Base-by-base conservation (phyloP, 2,113 vertebrate genomes). In the Mus pahari region DNA sequence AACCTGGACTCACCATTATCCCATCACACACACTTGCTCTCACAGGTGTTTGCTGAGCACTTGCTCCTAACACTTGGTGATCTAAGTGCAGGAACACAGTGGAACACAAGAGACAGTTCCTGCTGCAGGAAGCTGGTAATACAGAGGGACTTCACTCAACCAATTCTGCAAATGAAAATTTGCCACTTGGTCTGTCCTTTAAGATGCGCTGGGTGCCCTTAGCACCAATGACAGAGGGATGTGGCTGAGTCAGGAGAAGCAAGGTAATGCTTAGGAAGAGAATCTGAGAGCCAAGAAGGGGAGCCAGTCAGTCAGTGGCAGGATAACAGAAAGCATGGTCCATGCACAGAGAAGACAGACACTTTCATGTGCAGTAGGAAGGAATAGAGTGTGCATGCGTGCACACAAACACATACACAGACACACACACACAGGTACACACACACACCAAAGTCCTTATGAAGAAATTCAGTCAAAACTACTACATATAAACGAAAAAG, bases 371-470 rank as follows among this genome's bases (percentile, higher is more conserved):
- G 19, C 78, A 39, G 53, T 60, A 53, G 55, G 78, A 60, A 6
- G 33, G 36, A 39, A 39, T 0, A 36, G 53, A 81, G 53, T n/a
- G 16, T 19, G 36, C 48, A n/a, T 28, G 22, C 8, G 22, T 16
- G 60, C 24, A 22, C 7, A 4, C 3, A 3, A 2, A 1, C 5
- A 1, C 2, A 20, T 1, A 6, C 50, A 50, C 45, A 33, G 13
- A 78, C 75, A 33, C 14, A 16, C 42, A 31, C 13, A 78, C 16
- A 53, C 17, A 33, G 31, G 55, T 31, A 79, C 9, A 58, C 20
- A 81, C 77, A 78, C 48, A 78, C 7, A 9, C 9, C 74, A 28
- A 86, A 64, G 17, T 22, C 31, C n/a, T 24, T 11, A 53, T 2
- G 8, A 60, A 92, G 55, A 92, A 48, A 91, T 19, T 58, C 9